Evolutionary conservation across 2,113 vertebrate genomes (phyloP).

Genomic region (Cisticola juncidis): DNA sequence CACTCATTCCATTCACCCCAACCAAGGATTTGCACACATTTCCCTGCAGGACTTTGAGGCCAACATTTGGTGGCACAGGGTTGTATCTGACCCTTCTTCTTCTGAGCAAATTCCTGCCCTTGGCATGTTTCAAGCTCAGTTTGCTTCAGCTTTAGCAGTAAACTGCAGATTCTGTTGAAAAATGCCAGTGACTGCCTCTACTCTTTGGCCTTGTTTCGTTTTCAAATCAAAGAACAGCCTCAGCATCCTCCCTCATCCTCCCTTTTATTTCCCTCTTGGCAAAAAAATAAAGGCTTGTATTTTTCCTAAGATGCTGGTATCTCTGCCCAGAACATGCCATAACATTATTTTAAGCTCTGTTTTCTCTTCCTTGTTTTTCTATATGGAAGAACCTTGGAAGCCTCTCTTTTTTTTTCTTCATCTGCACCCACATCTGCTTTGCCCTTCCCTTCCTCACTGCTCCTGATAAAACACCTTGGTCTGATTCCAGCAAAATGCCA

Average conservation of each 20-base stretch:
- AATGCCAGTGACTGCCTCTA: not conserved
- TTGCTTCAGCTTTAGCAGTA: not conserved
- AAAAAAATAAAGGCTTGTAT: not conserved
- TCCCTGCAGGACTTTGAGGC: not conserved
- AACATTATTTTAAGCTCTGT: conserved; percentile 53
- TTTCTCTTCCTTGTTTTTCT: conserved; percentile 34
- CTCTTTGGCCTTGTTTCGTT: conserved; percentile 38
- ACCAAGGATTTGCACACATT: not conserved
- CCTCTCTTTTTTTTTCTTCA: not conserved
- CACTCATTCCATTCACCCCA: not conserved
- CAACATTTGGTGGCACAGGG: not conserved
- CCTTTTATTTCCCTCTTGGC: conserved; percentile 53
- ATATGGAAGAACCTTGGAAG: conserved; percentile 15
- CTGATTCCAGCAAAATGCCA: conserved; percentile 36
- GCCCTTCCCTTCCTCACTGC: conserved; percentile 19
- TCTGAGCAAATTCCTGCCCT: not conserved
- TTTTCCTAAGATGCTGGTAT: conserved; percentile 48
- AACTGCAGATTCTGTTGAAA: not conserved
- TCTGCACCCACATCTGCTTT: conserved; percentile 38
- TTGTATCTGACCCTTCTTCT: not conserved
- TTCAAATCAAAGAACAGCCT: conserved; percentile 53
- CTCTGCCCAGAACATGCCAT: conserved; percentile 58
- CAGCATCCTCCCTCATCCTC: conserved; percentile 58
- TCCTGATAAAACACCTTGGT: conserved; percentile 43
- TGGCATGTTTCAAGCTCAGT: not conserved